Percentiles rank a stretch among this genome's conserved stretches.
Evolutionary conservation across 2,113 vertebrate species (phyloP).

Genomic region (Capra hircus): DNA sequence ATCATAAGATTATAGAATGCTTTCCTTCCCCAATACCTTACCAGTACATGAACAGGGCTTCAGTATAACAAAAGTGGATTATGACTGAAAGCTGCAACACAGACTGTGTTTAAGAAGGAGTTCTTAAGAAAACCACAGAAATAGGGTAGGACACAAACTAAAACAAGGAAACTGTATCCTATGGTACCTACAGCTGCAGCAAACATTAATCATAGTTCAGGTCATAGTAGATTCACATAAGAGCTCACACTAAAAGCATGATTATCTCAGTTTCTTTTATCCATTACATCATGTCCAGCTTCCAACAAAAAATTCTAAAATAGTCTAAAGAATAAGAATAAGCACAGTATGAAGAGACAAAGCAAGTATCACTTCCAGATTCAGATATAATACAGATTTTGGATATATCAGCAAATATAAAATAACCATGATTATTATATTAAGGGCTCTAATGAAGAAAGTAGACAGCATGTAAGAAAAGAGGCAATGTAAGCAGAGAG

Average conservation of each 20-base stretch:
- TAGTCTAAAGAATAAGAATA: not conserved
- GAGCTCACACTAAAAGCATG: not conserved
- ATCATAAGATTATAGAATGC: not conserved
- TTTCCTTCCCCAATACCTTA: too few species aligned
- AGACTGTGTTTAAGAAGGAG: not conserved
- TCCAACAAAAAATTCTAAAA: not conserved
- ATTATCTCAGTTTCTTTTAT: not conserved
- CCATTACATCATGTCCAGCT: not conserved
- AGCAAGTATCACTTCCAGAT: not conserved
- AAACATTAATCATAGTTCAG: not conserved
- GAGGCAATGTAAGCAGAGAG: not conserved
- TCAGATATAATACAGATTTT: not conserved
- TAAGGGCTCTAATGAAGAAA: not conserved
- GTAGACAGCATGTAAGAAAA: not conserved
- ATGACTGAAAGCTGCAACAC: not conserved
- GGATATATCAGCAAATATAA: not conserved
- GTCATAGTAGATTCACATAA: not conserved
- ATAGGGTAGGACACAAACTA: not conserved
- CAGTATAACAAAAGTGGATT: not conserved
- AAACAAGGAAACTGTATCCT: not conserved
- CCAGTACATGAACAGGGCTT: not conserved
- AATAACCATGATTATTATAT: not conserved
- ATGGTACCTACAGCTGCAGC: not conserved
- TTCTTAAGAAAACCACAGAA: not conserved
- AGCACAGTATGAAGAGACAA: not conserved